Conservation (phyloP, 35 echinoderm and acorn worm genomes). For the Chiridota heheva region DNA sequence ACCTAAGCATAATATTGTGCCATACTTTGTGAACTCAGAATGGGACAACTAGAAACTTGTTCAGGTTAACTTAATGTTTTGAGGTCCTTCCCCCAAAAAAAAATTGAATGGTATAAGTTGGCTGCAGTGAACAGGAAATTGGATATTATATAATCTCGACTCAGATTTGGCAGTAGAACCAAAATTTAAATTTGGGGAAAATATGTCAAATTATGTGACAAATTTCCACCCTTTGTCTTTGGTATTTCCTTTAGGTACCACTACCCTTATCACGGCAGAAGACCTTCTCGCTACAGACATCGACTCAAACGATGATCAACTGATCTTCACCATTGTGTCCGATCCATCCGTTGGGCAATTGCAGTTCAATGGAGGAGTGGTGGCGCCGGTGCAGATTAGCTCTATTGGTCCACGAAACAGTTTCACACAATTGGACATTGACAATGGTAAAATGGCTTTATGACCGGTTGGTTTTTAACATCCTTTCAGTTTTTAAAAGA, state of each 20-base stretch:
- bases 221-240: no score
- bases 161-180: no score
- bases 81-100: no score
- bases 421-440: conserved; percentile 87
- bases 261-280: conserved; percentile 60
- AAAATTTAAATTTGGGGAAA: no score
- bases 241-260: conserved; percentile 62
- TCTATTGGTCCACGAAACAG: conserved; percentile 28
- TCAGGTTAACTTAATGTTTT: no score
- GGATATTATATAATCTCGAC: no score
- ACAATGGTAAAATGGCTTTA: conserved; percentile 58
- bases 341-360: conserved; percentile 80
- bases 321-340: conserved; percentile 58
- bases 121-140: no score
- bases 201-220: no score
- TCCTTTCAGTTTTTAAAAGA: neutral
- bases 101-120: no score
- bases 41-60: no score
- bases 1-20: no score
- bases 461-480: neutral
- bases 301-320: conserved; percentile 76
- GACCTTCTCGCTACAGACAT: conserved; percentile 57
- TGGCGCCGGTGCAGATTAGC: conserved; percentile 29
- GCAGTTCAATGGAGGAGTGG: conserved; percentile 27
- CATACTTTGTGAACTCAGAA: no score